phyloP scores from a whole-genome alignment of 2,888 invertebrate genomes.

The Hymenopus coronatus region DNA sequence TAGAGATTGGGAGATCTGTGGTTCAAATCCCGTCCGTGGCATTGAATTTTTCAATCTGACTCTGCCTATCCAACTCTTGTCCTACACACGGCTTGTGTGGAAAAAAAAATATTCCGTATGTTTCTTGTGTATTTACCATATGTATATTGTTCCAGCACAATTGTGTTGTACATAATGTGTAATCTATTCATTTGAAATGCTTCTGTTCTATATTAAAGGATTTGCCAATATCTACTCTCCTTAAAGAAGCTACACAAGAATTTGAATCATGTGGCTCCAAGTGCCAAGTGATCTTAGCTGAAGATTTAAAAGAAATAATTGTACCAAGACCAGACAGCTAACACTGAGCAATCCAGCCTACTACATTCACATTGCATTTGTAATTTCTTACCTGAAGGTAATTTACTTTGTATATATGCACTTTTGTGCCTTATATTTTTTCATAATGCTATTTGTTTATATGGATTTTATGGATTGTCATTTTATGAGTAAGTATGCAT shows the following conservation, averaged over 20 bases:
- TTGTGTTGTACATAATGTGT: no score
- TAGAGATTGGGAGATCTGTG: no score
- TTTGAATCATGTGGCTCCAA: neutral
- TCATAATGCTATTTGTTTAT: neutral
- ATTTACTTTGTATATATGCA: neutral
- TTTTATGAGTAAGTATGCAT: no score
- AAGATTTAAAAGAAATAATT: slow-evolving; percentile 27
- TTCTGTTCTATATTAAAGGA: neutral
- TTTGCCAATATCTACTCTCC: neutral
- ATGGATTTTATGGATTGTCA: neutral
- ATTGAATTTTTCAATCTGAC: no score
- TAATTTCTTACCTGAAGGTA: neutral
- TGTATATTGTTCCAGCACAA: no score
- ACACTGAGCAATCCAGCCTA: neutral
- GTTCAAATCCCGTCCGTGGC: no score
- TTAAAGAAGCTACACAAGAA: slow-evolving; percentile 20
- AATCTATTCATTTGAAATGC: no score
- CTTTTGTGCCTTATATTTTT: neutral
- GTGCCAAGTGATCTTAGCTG: slow-evolving; percentile 24
- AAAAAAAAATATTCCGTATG: no score
- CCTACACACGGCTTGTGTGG: no score
- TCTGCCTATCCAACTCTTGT: no score
- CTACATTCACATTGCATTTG: no score
- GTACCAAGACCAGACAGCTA: slow-evolving; percentile 15
- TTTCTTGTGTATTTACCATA: no score